Evolutionary conservation across 2,888 invertebrate species (phyloP).

Genomic region (Auanema sp.): DNA sequence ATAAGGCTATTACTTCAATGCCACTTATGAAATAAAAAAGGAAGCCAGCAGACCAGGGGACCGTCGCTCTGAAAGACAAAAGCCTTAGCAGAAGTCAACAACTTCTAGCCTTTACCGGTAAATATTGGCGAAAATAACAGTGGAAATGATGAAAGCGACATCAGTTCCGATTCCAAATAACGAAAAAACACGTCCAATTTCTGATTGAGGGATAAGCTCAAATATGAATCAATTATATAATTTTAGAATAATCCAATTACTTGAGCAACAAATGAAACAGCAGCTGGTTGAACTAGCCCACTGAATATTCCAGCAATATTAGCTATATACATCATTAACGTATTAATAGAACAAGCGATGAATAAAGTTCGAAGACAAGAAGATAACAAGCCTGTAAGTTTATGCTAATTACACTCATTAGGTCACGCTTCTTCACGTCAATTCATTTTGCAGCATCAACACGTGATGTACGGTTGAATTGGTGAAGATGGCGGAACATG

Average conservation of each 20-base stretch:
- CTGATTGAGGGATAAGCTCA: constrained; percentile 39
- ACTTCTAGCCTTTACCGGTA: constrained; percentile 25
- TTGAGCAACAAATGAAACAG: constrained; percentile 41
- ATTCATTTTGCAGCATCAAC: too few relatives aligned
- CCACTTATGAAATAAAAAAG: constrained; percentile 36
- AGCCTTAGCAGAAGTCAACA: not conserved
- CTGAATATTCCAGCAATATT: constrained; percentile 38
- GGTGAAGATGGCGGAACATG: not conserved
- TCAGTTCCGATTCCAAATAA: constrained; percentile 47
- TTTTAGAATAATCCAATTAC: not conserved
- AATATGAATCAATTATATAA: constrained; percentile 4
- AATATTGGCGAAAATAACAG: constrained; percentile 34
- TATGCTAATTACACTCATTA: not conserved
- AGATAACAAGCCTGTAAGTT: constrained; percentile 25
- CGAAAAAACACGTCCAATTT: constrained; percentile 45
- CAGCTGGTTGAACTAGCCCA: constrained; percentile 45
- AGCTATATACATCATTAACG: constrained; percentile 44
- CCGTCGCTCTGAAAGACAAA: constrained; percentile 21
- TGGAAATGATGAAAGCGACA: constrained; percentile 40
- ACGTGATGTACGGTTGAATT: too few relatives aligned
- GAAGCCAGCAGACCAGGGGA: constrained; percentile 43
- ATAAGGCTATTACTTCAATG: constrained; percentile 28
- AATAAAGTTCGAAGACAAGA: constrained; percentile 26
- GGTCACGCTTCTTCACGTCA: too few relatives aligned
- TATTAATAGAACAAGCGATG: constrained; percentile 26